Evolutionary conservation across 2,113 vertebrate genomes (phyloP), one percentile per base, ranked within the genome.

Genomic region (Saiga tatarica): DNA sequence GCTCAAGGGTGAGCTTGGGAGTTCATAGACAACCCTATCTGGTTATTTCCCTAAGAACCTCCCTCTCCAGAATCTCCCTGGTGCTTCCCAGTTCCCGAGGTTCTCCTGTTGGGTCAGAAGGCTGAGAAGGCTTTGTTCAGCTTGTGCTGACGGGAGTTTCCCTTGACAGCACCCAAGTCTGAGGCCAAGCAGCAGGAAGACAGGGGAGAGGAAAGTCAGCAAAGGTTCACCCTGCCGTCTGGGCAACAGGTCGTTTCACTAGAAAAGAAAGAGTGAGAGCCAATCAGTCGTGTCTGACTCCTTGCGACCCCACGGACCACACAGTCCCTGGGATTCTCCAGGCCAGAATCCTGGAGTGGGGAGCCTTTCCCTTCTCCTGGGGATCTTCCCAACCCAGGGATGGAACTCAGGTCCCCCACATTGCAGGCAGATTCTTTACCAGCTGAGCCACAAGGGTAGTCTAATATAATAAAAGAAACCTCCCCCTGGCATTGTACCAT

Each of bases 251-350:
- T 33, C 8, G 7, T 78, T 59, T 36, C 11, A 42, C 6, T 53
- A 14, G 45, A 25, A 59, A 36, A 13, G 33, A 59, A 59, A 33
- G 3, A 14, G 9, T 12, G 67, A 12, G 12, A 21, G n/a, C 12
- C 5, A 0, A 19, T 71, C 19, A 71, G 67, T 23, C 17, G 0
- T 23, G n/a, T 23, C n/a, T 0, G 5, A 39, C 67, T 39, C 19
- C 23, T 71, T 21, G 64, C 0, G 4, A 71, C 64, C n/a, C n/a
- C n/a, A 21, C 21, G n/a, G 64, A 21, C 4, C 36, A 19, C 2
- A 67, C 17, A 67, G n/a, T 71, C 64, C n/a, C 9, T 36, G 64
- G 64, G 23, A 36, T 39, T 21, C 67, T 36, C n/a, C 67, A 12
- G 67, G 19, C 67, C 67, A 39, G 67, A 39, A 71, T 36, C 2